phyloP scores from a whole-genome alignment of 1,140 invertebrate species.

The Zaprionus ornatus region DNA sequence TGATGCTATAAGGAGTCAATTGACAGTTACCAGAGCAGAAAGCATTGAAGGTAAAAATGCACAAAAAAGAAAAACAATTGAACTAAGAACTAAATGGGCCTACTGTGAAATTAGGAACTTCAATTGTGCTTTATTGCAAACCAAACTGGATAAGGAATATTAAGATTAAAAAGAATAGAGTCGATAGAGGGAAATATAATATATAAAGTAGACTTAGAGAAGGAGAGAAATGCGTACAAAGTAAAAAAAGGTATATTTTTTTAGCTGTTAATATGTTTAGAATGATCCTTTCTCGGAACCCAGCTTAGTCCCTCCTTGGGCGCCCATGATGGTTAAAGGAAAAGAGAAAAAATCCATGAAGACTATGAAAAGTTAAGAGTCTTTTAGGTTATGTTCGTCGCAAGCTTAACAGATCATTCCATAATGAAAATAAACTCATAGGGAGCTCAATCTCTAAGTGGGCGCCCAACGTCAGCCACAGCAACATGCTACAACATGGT shows the following conservation, averaged over 20 bases:
- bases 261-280: too few relatives aligned
- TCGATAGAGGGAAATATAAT: neutral
- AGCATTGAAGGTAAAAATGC: constrained; percentile 2
- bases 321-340: too few relatives aligned
- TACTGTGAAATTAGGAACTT: too few relatives aligned
- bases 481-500: neutral
- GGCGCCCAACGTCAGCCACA: neutral
- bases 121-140: too few relatives aligned
- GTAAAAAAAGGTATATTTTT: neutral
- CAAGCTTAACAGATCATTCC: too few relatives aligned
- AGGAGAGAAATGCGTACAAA: neutral
- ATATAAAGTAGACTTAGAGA: neutral
- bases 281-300: too few relatives aligned
- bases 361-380: too few relatives aligned
- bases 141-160: too few relatives aligned
- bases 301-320: too few relatives aligned
- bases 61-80: constrained; percentile 31
- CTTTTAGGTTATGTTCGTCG: too few relatives aligned
- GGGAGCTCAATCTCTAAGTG: neutral
- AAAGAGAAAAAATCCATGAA: too few relatives aligned
- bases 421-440: neutral
- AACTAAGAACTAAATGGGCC: neutral
- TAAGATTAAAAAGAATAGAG: neutral
- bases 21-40: neutral
- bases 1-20: too few relatives aligned